A percentile compares a stretch with the other conserved stretches of the same genome.
Evolutionary conservation across 2,888 invertebrate genomes (phyloP).

Genomic region (Cantharis nigra): DNA sequence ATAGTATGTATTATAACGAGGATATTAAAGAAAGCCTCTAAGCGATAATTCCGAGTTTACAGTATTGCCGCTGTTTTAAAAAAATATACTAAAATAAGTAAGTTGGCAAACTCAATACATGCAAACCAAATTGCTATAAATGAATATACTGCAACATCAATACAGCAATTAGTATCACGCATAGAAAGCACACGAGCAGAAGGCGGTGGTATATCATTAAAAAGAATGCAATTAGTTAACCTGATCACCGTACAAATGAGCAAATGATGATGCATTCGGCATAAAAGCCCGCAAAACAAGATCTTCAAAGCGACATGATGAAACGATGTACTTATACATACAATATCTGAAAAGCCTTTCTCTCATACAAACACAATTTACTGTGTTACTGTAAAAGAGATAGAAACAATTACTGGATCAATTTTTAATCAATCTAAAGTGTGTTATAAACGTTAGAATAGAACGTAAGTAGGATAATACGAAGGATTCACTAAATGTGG

Average conservation of each 20-base stretch:
- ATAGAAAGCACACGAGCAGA: neutral
- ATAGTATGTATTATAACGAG: too few species aligned
- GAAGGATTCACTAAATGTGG: too few species aligned
- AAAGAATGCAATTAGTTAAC: neutral
- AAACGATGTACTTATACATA: neutral
- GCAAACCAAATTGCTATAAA: neutral
- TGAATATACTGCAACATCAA: neutral
- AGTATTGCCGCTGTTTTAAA: neutral
- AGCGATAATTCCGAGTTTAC: neutral
- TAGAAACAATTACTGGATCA: too few species aligned
- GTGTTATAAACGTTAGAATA: too few species aligned
- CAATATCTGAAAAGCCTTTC: neutral
- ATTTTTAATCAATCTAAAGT: too few species aligned
- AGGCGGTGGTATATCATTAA: neutral
- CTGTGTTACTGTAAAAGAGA: too few species aligned
- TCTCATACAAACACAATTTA: neutral
- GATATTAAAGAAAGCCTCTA: neutral
- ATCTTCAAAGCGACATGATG: neutral
- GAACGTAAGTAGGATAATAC: too few species aligned
- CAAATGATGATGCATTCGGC: neutral
- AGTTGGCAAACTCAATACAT: neutral
- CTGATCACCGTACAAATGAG: neutral
- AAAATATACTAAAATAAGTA: neutral
- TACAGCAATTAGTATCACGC: neutral
- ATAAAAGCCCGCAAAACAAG: neutral